Evolutionary conservation across 1,140 invertebrate genomes (phyloP), one percentile per base, ranked within the genome.

Genomic region (Penaeus indicus): DNA sequence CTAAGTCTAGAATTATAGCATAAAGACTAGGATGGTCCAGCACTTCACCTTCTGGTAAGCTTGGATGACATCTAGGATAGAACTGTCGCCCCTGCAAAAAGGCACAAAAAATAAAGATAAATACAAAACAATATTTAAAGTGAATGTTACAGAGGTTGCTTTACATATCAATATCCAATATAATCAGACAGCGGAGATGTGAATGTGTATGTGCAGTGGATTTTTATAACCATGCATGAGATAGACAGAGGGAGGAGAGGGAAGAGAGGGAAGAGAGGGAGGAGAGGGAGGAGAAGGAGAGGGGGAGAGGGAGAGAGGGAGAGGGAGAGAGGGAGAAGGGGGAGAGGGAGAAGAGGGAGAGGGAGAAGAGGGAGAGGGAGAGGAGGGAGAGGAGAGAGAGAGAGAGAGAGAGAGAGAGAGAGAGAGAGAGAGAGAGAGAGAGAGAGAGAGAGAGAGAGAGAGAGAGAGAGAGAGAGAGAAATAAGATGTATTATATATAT

Each of bases 181-280:
- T 77, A 85, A 81, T 25, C 32, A n/a, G 16, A 75, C 27, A 62
- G 69, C 60, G 47, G 60, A 75, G 62, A 32, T 67, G 32, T 64
- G 25, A 19, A 84, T 67, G 25, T 64, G 91, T 91, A 92, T 92
- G 94, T 94, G 92, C 94, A 94, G 92, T 95, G 95, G 69, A 95
- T 95, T 86, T 96, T 96, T 95, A 85, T 98, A 93, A 61, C 97
- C 96, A 91, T 97, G 95, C 94, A 97, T 96, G 94, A 97, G 99
- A 94, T 99, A 99, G 86, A 99, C 95, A 93, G 97, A 98, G 81
- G 98, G 95, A 80, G 98, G 94, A 85, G 98, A n/a, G n/a, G n/a
- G 94, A 80, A 99, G 93, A 79, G 98, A 94, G 84, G 97, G 95
- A 87, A 99, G 94, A 93, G 99, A 99, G 92, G 99, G 97, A 93